phyloP scores from a whole-genome alignment of 2,888 invertebrate genomes.

The Ischnus inquisitorius region DNA sequence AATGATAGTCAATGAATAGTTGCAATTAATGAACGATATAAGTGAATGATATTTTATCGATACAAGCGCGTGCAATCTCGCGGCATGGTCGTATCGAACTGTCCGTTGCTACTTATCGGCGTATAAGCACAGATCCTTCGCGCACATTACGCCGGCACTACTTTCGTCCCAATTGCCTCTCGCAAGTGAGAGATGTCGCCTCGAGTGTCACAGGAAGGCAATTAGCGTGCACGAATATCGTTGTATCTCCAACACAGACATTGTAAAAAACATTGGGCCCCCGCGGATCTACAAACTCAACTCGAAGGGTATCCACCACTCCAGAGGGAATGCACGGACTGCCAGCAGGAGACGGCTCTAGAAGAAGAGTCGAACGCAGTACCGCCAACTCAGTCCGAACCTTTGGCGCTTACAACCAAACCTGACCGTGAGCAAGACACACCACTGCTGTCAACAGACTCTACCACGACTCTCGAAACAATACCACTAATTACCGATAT shows the following conservation, averaged over 20 bases:
- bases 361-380: too few species aligned
- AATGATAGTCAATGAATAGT: background rate
- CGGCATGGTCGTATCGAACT: background rate
- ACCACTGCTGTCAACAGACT: too few species aligned
- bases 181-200: background rate
- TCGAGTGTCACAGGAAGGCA: background rate
- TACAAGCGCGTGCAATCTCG: background rate
- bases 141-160: constrained; percentile 10
- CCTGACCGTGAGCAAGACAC: too few species aligned
- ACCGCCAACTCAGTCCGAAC: too few species aligned
- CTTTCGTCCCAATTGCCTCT: background rate
- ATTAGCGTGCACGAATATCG: background rate
- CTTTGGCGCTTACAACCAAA: too few species aligned
- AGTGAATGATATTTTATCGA: background rate
- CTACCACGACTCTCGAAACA: too few species aligned
- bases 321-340: too few species aligned
- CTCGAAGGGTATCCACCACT: too few species aligned
- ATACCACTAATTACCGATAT: too few species aligned
- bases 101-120: background rate
- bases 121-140: background rate
- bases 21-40: background rate
- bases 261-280: too few species aligned
- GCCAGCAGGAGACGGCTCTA: too few species aligned
- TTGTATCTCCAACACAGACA: background rate
- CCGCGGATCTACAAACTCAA: too few species aligned